Conservation (phyloP, 2,797 vertebrate genomes). For the Enteromius thamalakanensis region DNA sequence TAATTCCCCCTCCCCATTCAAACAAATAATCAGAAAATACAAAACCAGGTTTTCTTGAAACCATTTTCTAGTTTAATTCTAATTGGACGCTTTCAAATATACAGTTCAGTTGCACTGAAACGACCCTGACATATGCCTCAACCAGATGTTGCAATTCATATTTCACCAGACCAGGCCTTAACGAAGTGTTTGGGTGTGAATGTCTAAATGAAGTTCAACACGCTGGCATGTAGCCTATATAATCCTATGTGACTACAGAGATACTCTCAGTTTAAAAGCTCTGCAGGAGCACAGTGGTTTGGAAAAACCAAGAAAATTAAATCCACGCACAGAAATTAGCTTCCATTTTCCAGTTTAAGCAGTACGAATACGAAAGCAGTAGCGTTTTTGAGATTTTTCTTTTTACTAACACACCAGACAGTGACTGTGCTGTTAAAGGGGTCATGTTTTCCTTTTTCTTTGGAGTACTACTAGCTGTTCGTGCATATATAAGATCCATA, state of each 20-base stretch:
- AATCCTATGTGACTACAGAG: conserved; percentile 17
- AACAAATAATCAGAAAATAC: not conserved
- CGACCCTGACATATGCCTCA: not conserved
- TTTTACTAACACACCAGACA: not conserved
- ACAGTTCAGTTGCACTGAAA: not conserved
- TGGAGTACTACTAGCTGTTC: not conserved
- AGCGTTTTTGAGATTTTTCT: not conserved
- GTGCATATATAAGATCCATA: not conserved
- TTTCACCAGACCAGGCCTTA: not conserved
- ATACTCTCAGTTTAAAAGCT: not conserved
- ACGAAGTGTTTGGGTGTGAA: conserved; percentile 23
- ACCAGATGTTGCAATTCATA: conserved; percentile 9
- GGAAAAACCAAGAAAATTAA: conserved; percentile 8
- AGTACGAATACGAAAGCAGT: not conserved
- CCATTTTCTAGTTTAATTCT: not conserved
- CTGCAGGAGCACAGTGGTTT: conserved; percentile 39
- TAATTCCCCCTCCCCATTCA: not conserved
- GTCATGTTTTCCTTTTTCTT: not conserved
- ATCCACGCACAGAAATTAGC: not conserved
- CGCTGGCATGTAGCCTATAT: conserved; percentile 4
- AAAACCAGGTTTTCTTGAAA: not conserved
- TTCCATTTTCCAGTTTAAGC: conserved; percentile 10
- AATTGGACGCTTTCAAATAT: not conserved
- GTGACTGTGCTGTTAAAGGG: not conserved
- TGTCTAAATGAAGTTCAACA: conserved; percentile 3